Evolutionary conservation across 2,797 vertebrate species (phyloP), one percentile per base, ranked within the genome.

Genomic region (Tokudaia muenninki): DNA sequence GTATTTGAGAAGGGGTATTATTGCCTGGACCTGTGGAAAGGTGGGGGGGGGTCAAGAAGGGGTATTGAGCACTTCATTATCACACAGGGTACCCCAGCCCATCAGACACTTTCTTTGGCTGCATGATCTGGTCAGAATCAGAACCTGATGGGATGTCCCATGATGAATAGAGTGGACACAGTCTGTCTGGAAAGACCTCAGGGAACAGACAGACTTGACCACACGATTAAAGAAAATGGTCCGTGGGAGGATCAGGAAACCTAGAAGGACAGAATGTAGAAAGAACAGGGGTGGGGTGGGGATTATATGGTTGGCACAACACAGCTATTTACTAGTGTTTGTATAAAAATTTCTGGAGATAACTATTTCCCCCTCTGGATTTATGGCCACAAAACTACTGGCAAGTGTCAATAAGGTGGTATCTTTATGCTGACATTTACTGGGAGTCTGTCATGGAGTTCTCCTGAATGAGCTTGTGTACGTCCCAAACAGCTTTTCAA

Each of bases 291-390:
- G 29, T 52, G 9, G 50, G 63, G 16, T 2, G 44, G 52, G 12
- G 67, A 84, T 44, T 31, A 2, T n/a, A 37, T 2, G 31, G 3
- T 74, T 61, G 93, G 24, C 57, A 41, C 24, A 47, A 4, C 65
- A 90, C 24, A 92, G 52, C n/a, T 52, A 22, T 83, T 89, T 67
- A 31, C 63, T 91, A 70, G 22, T 37, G 87, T 79, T 87, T 87
- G 87, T 75, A 63, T 34, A 70, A 89, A 67, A 34, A 26, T 78
- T 67, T 91, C 2, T 91, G 24, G 41, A 94, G 81, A 78, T 80
- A 72, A 72, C 57, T 94, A 34, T 70, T 55, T 79, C 59, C 75
- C 7, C 13, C 24, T 89, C 77, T 88, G 9, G 34, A 50, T 70
- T 86, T 90, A 57, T 47, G n/a, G 74, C 22, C 22, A 13, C 67